phyloP scores from a whole-genome alignment of 2,888 invertebrate genomes.

The Leucophenga montana region DNA sequence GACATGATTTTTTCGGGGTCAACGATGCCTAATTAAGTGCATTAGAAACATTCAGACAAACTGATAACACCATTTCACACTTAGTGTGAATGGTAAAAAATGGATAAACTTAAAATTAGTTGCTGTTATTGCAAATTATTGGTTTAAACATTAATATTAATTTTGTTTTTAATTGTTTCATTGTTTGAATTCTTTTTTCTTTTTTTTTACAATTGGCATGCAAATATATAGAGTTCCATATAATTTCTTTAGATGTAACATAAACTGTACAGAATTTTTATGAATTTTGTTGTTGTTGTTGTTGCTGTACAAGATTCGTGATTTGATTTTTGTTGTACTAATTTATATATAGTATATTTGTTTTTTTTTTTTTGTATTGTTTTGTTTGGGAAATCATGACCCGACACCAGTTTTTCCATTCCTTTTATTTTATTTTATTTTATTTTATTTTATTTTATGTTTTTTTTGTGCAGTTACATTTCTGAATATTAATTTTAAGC shows the following conservation, averaged over 20 bases:
- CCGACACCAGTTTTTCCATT: slow-evolving; percentile 18
- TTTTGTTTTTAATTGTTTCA: too few species aligned
- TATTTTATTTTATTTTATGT: slow-evolving; percentile 13
- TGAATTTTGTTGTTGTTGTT: slow-evolving; percentile 2
- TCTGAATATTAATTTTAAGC: slow-evolving; percentile 32
- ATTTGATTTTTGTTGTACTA: background rate
- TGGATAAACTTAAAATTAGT: slow-evolving; percentile 20
- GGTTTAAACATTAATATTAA: slow-evolving; percentile 7
- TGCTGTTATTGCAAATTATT: slow-evolving; percentile 7
- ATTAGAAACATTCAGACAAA: too few species aligned
- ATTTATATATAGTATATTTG: background rate
- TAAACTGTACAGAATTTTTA: slow-evolving; percentile 3
- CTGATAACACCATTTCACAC: too few species aligned
- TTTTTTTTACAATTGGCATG: slow-evolving; percentile 23
- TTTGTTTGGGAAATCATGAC: background rate
- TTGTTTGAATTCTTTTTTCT: slow-evolving; percentile 8
- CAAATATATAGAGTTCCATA: background rate
- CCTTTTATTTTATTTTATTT: slow-evolving; percentile 5
- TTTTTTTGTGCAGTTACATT: background rate
- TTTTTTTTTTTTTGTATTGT: slow-evolving; percentile 12
- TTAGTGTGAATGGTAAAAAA: too few species aligned
- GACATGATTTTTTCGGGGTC: too few species aligned
- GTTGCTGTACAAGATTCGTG: slow-evolving; percentile 15
- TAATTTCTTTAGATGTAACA: background rate
- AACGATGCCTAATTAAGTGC: too few species aligned